Conservation (phyloP, 2,888 invertebrate genomes). For the Antheraea assamensis region DNA sequence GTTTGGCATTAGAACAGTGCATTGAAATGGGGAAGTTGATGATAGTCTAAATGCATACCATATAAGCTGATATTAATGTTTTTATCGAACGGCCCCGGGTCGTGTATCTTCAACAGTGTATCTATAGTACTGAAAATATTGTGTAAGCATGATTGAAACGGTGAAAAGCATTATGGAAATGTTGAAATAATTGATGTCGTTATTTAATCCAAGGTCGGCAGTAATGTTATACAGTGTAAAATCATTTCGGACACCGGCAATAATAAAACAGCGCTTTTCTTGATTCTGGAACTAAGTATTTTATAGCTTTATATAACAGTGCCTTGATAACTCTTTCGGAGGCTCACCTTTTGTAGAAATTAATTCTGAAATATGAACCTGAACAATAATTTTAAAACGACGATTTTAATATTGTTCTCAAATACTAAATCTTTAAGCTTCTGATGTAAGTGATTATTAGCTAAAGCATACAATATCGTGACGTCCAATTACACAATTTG, state of each 20-base stretch:
- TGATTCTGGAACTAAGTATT: not conserved
- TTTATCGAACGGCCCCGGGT: not conserved
- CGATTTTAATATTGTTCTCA: not conserved
- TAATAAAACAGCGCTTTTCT: not conserved
- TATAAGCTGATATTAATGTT: constrained; percentile 8
- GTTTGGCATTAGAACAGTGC: constrained; percentile 44
- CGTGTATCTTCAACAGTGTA: not conserved
- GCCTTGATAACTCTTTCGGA: not conserved
- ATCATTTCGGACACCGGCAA: not conserved
- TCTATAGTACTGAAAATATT: not conserved
- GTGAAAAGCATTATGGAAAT: not conserved
- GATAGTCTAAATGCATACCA: constrained; percentile 14
- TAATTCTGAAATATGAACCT: not conserved
- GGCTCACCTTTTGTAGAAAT: not conserved
- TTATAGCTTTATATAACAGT: not conserved
- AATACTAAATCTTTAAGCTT: not conserved
- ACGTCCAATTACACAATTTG: constrained; percentile 24
- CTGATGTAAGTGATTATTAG: not conserved
- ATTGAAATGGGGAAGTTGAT: constrained; percentile 29
- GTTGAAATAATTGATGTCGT: not conserved
- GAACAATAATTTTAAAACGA: not conserved
- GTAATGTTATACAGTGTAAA: not conserved
- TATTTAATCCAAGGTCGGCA: not conserved
- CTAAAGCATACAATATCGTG: not conserved
- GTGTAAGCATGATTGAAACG: not conserved